phyloP scores from a whole-genome alignment of 2,113 vertebrate species.

The Syngnathus floridae region DNA sequence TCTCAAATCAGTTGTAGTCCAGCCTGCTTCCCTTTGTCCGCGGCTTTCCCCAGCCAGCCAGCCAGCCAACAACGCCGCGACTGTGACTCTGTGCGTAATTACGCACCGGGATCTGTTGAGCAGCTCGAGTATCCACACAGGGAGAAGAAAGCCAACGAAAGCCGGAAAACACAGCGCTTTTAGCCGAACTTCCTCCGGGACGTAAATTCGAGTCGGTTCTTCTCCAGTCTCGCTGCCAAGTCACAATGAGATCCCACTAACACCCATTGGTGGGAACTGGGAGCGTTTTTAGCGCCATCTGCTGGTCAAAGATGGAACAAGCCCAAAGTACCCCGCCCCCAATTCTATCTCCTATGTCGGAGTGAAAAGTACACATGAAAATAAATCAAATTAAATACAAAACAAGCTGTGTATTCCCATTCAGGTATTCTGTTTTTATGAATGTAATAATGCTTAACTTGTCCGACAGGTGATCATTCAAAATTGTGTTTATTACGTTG shows the following conservation, averaged over 20 bases:
- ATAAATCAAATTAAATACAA: not conserved
- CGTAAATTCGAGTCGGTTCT: not conserved
- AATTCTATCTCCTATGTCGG: not conserved
- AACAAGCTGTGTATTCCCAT: not conserved
- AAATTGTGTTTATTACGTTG: not conserved
- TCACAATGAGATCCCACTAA: constrained; percentile 8
- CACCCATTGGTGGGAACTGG: constrained; percentile 1
- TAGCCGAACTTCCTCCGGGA: not conserved
- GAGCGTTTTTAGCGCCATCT: not conserved
- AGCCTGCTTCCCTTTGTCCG: constrained; percentile 7
- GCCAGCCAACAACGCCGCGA: constrained; percentile 1
- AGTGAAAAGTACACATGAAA: not conserved
- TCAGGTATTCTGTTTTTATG: not conserved
- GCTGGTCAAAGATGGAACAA: not conserved
- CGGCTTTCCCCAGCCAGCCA: constrained; percentile 3
- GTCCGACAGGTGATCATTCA: not conserved
- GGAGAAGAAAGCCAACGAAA: not conserved
- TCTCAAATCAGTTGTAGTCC: constrained; percentile 7
- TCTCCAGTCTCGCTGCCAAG: constrained; percentile 1
- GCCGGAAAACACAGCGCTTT: not conserved
- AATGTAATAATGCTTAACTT: not conserved
- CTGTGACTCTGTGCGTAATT: constrained; percentile 2
- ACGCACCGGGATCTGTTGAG: not conserved
- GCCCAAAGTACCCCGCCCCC: not conserved
- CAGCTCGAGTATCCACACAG: not conserved